Evolutionary conservation across 2,888 invertebrate genomes (phyloP), one percentile per base, ranked within the genome.

Genomic region (Tetragonula carbonaria): DNA sequence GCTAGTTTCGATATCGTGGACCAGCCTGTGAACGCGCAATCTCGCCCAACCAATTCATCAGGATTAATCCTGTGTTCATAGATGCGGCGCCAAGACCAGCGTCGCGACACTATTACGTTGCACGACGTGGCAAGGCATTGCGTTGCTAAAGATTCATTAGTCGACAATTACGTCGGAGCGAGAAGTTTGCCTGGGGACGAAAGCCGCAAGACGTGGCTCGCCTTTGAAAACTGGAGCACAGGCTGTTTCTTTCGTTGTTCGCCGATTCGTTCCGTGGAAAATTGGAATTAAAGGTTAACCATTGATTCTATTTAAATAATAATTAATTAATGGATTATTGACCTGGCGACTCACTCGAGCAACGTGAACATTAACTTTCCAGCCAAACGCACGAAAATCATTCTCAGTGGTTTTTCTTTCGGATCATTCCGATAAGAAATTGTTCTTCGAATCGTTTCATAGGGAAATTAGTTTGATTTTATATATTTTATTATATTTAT

Each of bases 21-120:
- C 76, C 72, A 73, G 70, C 62, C 68, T 67, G 66, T 70, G 80
- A 68, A 73, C 86, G 59, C 72, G 82, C 86, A 88, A 86, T 89
- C 80, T 81, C 82, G 80, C 45, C 59, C 55, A 57, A 70, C 72
- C 88, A 80, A 90, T 91, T 88, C 87, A 86, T 89, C 87, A 85
- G 85, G 86, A 90, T 91, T 90, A 91, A 91, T 88, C 83, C 80
- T 65, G 82, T 65, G 84, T 84, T 86, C 88, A 80, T 87, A 75
- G 62, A 73, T 68, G 76, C 75, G 79, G 81, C 82, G 80, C 80
- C 83, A 57, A 67, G 33, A 23, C 50, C 38, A 33, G 18, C 45
- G 66, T 74, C 55, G 73, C 71, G 53, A 67, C 82, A 74, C 88
- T 79, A 87, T 85, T 84, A 81, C 84, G 86, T 75, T 57, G 72